Evolutionary conservation across 2,888 invertebrate genomes (phyloP).

Genomic region (Lamellibrachia satsuma): DNA sequence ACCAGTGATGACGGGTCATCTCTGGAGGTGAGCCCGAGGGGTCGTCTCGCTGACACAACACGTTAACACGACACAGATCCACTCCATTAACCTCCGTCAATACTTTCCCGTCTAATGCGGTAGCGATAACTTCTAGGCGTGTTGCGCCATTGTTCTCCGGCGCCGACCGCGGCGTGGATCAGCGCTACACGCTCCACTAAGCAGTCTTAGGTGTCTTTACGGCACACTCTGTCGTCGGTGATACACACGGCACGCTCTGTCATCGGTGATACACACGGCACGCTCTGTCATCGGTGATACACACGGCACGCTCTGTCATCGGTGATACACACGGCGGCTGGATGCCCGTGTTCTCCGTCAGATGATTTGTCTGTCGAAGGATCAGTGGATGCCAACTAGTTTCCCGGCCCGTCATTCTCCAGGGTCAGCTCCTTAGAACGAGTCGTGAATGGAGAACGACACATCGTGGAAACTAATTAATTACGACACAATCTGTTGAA

Average conservation of each 20-base stretch:
- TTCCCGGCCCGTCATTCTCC: neutral
- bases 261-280: neutral
- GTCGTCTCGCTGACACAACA: neutral
- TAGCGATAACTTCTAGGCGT: neutral
- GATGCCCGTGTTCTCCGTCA: neutral
- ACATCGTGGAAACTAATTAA: neutral
- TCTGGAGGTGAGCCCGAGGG: neutral
- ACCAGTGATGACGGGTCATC: neutral
- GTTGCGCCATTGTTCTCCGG: neutral
- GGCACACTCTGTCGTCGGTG: neutral
- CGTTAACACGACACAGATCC: neutral
- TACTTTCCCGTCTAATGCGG: conserved; percentile 1
- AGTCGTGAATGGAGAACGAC: neutral
- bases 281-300: neutral
- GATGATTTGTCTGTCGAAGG: neutral
- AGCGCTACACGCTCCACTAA: neutral
- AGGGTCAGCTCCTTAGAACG: neutral
- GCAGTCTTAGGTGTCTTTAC: neutral
- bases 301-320: neutral
- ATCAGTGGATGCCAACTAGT: neutral
- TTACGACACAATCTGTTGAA: neutral
- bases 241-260: neutral
- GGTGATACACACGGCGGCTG: neutral
- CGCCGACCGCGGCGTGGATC: neutral
- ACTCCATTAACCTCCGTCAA: conserved; percentile 10